Evolutionary conservation across 2,113 vertebrate species (phyloP).

Genomic region (Macquaria ambigua): DNA sequence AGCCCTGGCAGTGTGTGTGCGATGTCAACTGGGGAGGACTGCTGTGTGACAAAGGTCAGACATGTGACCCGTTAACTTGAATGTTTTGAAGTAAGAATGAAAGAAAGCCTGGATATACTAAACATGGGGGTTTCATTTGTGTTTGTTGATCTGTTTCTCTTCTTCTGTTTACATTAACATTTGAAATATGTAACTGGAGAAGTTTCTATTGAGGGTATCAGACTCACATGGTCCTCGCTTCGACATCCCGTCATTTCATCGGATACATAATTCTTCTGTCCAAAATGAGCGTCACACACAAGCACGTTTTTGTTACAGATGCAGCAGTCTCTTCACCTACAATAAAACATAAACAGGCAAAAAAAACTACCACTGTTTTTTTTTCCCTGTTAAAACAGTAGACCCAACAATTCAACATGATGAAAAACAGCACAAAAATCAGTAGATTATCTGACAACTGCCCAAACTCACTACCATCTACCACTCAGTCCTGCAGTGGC

Average conservation of each 20-base stretch:
- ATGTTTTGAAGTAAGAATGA: neutral
- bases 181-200: neutral
- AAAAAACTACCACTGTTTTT: neutral
- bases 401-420: neutral
- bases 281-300: neutral
- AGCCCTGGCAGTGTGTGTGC: constrained; percentile 88
- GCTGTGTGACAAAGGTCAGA: constrained; percentile 88
- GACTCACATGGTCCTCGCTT: no score
- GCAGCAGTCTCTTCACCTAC: neutral
- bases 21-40: constrained; percentile 90
- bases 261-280: no score
- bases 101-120: neutral
- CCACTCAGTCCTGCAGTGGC: neutral
- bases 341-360: neutral
- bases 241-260: neutral
- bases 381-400: neutral
- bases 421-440: neutral
- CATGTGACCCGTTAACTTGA: neutral
- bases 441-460: neutral
- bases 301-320: neutral
- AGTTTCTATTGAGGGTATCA: neutral
- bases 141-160: constrained; percentile 4
- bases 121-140: neutral
- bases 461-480: neutral
- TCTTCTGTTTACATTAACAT: neutral